Evolutionary conservation across 2,797 vertebrate species (phyloP).

Genomic region (Anabacerthia variegaticeps): DNA sequence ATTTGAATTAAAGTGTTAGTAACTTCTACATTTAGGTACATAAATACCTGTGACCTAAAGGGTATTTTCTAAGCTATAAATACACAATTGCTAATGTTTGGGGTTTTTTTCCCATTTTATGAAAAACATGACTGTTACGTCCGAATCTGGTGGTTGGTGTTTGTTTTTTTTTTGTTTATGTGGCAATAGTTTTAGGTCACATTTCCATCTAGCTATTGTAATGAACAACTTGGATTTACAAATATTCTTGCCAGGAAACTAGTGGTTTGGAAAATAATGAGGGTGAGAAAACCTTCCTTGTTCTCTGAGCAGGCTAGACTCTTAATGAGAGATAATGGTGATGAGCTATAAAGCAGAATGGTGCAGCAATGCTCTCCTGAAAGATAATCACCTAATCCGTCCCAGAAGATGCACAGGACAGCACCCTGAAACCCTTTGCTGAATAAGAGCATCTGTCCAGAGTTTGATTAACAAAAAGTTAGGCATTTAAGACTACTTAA

Average conservation of each 20-base stretch:
- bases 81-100: neutral
- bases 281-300: neutral
- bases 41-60: neutral
- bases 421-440: neutral
- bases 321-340: neutral
- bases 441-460: neutral
- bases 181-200: neutral
- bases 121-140: accelerated
- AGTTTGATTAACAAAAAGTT: neutral
- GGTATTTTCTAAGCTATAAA: neutral
- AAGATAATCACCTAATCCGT: neutral
- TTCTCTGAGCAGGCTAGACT: neutral
- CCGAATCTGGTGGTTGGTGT: neutral
- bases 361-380: neutral
- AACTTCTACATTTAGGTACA: neutral
- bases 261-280: neutral
- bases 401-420: neutral
- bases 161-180: neutral
- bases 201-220: neutral
- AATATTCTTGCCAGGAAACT: neutral
- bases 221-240: neutral
- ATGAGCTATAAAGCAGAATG: conserved; percentile 12
- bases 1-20: neutral
- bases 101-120: neutral
- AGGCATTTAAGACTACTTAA: neutral